Evolutionary conservation across 2,888 invertebrate genomes (phyloP).

Genomic region (Pseudanteris insignis): DNA sequence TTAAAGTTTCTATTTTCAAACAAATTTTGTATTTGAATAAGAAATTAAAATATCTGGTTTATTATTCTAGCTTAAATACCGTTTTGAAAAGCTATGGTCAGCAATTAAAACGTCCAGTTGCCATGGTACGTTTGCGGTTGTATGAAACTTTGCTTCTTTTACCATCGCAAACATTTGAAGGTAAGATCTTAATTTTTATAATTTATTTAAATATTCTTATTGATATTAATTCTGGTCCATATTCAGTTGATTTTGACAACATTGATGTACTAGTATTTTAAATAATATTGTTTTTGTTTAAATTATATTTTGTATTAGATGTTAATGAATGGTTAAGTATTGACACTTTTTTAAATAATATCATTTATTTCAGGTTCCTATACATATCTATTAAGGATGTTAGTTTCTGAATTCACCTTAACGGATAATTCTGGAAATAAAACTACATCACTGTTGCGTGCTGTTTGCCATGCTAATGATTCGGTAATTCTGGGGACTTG

Average conservation of each 20-base stretch:
- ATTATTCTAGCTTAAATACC: conserved; percentile 76
- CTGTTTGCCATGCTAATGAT: conserved; percentile 88
- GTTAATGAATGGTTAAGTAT: too few relatives aligned
- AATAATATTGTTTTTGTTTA: too few relatives aligned
- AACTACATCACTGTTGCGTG: conserved; percentile 82
- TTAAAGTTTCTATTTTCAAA: too few relatives aligned
- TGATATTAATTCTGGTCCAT: too few relatives aligned
- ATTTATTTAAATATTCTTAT: too few relatives aligned
- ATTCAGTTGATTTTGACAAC: not conserved
- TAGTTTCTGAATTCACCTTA: conserved; percentile 94
- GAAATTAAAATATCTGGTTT: too few relatives aligned
- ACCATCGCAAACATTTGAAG: conserved; percentile 83
- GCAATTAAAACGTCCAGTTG: conserved; percentile 91
- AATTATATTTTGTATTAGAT: too few relatives aligned
- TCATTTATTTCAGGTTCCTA: conserved; percentile 71
- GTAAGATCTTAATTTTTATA: conserved; percentile 63
- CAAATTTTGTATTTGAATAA: too few relatives aligned
- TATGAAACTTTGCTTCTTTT: conserved; percentile 86
- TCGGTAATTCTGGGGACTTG: conserved; percentile 93
- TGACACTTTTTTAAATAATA: too few relatives aligned
- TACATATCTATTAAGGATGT: conserved; percentile 86
- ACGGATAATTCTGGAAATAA: conserved; percentile 94
- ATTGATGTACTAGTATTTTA: too few relatives aligned
- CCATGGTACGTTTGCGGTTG: conserved; percentile 89
- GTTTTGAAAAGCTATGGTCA: conserved; percentile 90